A percentile compares a stretch with the other conserved stretches of the same genome.
phyloP scores from a whole-genome alignment of 2,888 invertebrate genomes.

The Tetropium fuscum region DNA sequence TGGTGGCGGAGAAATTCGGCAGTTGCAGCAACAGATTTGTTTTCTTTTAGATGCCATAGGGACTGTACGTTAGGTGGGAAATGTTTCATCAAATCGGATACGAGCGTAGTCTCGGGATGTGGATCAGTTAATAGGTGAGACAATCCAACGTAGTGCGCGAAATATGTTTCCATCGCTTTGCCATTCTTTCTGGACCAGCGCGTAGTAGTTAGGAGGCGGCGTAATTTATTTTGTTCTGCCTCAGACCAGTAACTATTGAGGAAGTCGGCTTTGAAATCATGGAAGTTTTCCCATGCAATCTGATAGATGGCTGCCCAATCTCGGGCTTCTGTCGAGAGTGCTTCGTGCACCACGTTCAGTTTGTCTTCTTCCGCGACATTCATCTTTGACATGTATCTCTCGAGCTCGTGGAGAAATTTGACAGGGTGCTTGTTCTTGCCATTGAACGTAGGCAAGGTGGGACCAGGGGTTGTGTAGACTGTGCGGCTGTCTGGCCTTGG shows the following conservation, averaged over 20 bases:
- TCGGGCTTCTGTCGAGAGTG: background rate
- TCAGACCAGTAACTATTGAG: background rate
- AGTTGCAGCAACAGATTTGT: slow-evolving; percentile 6
- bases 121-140: background rate
- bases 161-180: background rate
- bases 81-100: slow-evolving; percentile 22
- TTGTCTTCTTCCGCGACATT: background rate
- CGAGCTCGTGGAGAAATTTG: background rate
- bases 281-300: background rate
- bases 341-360: background rate
- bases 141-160: background rate
- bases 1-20: slow-evolving; percentile 24
- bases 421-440: background rate
- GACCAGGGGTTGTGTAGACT: background rate
- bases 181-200: background rate
- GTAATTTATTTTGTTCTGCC: background rate
- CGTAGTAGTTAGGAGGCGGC: background rate
- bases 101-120: slow-evolving; percentile 4
- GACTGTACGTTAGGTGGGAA: slow-evolving; percentile 27
- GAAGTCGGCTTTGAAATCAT: background rate
- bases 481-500: background rate
- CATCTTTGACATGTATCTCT: background rate
- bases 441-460: background rate
- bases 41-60: slow-evolving; percentile 19
- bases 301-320: background rate